Base-by-base conservation (phyloP, 2,797 vertebrate genomes). In the Poecile montanus region DNA sequence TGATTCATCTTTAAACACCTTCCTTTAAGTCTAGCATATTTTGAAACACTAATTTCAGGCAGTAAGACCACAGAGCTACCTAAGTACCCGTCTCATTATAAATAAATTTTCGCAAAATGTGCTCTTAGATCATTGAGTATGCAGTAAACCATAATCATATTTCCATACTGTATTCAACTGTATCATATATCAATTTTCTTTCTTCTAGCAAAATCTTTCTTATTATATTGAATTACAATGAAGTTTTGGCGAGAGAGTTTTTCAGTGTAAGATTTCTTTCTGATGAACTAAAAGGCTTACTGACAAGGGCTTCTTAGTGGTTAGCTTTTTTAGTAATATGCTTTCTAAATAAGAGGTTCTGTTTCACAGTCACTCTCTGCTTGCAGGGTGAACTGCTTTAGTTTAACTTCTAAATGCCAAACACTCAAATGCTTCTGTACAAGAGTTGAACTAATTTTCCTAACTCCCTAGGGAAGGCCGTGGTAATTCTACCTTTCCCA, bases 391-490 rank as follows among this genome's bases (percentile, higher is more conserved):
- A 97, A 93, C 82, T 90, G 84, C 81, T 96, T 85, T 82, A 95
- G 75, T 97, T 96, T 95, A 91, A 96, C 96, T 97, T 96, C 91
- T 93, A 97, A 97, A 97, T 95, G 90, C 91, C 92, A 96, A 67
- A 94, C 93, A 95, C 76, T 85, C 58, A 93, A 93, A 86, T 56
- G 23, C 44, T 92, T 89, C 81, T 72, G 15, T 78, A 65, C 36
- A 78, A 79, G 38, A 89, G 65, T 26, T 88, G 48, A 92, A 91
- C 47, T 91, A 40, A 85, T 90, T 73, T 93, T 63, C 23, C 26
- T 77, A 56, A 72, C 47, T 26, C 42, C 22, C 10, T 14, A 57
- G 7, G 29, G 27, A 76, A 85, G 16, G 7, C 13, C 42, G 30
- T 13, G n/a, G 11, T 22, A 89, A 89, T 53, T 66, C 27, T 27